A percentile compares a stretch with the other conserved stretches of the same genome.
Evolutionary conservation across 2,797 vertebrate genomes (phyloP).

Genomic region (Lithobates pipiens): DNA sequence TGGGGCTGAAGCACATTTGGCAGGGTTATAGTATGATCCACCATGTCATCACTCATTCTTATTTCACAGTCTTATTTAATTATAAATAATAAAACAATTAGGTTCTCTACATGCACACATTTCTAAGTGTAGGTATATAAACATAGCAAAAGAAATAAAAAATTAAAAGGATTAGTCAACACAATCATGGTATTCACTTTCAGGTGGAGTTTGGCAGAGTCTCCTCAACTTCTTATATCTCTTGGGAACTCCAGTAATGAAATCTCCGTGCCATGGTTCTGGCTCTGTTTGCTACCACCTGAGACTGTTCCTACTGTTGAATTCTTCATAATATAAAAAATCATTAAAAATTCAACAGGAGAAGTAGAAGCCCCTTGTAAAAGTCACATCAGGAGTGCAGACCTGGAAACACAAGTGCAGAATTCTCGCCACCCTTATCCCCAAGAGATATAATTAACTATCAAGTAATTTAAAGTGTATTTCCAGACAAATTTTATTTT

Average conservation of each 20-base stretch:
- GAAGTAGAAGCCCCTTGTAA: not conserved
- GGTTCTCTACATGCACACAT: not conserved
- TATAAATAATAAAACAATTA: not conserved
- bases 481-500: not conserved
- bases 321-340: not conserved
- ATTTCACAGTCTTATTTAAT: not conserved
- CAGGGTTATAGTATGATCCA: too few species aligned
- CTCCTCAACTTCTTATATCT: not conserved
- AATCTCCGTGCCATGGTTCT: not conserved
- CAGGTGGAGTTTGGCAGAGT: not conserved
- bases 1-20: too few species aligned
- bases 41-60: too few species aligned
- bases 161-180: not conserved
- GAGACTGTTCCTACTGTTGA: not conserved
- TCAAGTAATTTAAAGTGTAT: not conserved
- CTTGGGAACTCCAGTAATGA: not conserved
- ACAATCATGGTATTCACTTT: not conserved
- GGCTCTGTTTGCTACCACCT: not conserved
- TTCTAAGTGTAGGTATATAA: not conserved
- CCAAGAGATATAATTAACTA: not conserved
- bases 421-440: not conserved
- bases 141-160: not conserved
- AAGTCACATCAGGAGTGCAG: not conserved
- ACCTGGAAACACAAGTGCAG: too few species aligned
- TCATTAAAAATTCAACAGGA: not conserved